Evolutionary conservation across 2,113 vertebrate species (phyloP).

Genomic region (Callocephalon fimbriatum): DNA sequence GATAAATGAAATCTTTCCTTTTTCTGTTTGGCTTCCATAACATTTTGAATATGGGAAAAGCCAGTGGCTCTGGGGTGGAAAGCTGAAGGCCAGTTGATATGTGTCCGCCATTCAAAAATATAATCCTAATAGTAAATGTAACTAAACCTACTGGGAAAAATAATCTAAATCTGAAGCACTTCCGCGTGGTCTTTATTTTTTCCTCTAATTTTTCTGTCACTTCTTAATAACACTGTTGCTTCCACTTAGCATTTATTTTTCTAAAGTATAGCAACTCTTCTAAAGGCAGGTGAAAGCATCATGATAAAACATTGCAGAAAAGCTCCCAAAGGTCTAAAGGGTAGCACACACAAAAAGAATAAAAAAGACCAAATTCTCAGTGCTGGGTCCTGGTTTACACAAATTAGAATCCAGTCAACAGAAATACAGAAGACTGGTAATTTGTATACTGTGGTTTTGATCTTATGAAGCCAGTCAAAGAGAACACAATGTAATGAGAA

Average conservation of each 20-base stretch:
- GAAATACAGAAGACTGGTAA: background rate
- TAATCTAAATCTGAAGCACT: slow-evolving; percentile 5
- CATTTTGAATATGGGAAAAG: background rate
- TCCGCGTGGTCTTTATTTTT: background rate
- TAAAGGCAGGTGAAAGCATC: background rate
- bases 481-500: background rate
- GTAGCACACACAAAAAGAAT: background rate
- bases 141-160: background rate
- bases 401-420: background rate
- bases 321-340: background rate
- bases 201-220: background rate
- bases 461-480: background rate
- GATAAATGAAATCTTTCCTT: background rate
- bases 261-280: background rate
- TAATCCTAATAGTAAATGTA: slow-evolving; percentile 28
- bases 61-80: background rate
- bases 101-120: slow-evolving; percentile 4
- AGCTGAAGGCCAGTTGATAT: background rate
- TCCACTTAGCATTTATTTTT: background rate
- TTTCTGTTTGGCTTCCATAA: background rate
- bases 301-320: background rate
- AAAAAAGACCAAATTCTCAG: background rate
- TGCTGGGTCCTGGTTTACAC: background rate
- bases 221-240: background rate
- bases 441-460: background rate